phyloP scores from a whole-genome alignment of 2,888 invertebrate genomes.

The Crematogaster levior region DNA sequence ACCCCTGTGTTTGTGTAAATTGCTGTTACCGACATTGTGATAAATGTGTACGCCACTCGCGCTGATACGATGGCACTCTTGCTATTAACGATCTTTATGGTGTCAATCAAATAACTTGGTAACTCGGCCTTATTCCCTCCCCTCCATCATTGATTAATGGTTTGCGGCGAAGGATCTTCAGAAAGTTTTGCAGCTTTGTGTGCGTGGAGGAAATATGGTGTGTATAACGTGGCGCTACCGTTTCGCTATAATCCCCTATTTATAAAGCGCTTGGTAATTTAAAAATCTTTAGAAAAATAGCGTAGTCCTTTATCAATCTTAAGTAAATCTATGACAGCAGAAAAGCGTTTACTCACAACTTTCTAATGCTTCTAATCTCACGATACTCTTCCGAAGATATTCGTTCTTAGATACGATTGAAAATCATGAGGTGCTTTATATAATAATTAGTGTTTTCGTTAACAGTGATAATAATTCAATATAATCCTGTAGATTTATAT shows the following conservation, averaged over 20 bases:
- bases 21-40: constrained; percentile 55
- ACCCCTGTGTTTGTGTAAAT: constrained; percentile 37
- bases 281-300: constrained; percentile 47
- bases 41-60: constrained; percentile 49
- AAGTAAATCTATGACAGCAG: constrained; percentile 25
- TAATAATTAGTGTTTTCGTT: constrained; percentile 1
- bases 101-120: constrained; percentile 53
- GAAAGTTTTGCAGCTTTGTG: constrained; percentile 40
- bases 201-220: constrained; percentile 32
- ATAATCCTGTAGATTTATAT: not conserved
- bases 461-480: not conserved
- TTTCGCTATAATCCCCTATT: constrained; percentile 32
- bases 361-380: not conserved
- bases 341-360: not conserved
- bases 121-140: constrained; percentile 32
- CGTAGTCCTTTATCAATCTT: constrained; percentile 30
- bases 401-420: not conserved
- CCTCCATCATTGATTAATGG: constrained; percentile 42
- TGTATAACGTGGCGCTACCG: constrained; percentile 12
- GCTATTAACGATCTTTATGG: constrained; percentile 54
- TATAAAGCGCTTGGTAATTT: constrained; percentile 52
- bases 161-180: constrained; percentile 42
- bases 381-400: not conserved
- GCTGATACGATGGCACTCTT: constrained; percentile 50
- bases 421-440: not conserved